Percentiles rank a stretch among this genome's conserved stretches.
These are phyloP conservation scores for Daktulosphaira vitifoliae DNA, from an alignment of 1,140 invertebrate genomes.

Conservation along the genomic window DNA sequence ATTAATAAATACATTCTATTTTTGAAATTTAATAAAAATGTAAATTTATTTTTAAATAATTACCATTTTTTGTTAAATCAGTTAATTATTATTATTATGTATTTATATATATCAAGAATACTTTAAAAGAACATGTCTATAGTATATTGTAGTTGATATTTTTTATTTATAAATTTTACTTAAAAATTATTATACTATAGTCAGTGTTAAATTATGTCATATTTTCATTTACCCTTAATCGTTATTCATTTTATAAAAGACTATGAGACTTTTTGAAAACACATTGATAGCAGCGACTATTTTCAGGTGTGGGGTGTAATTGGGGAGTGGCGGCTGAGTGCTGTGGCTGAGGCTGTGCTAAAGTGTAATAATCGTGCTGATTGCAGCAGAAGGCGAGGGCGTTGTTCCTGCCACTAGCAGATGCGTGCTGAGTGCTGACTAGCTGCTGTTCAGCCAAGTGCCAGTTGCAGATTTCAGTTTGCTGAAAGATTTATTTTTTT, in stretches of 20 bases:
- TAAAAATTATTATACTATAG: background rate
- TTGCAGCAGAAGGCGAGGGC: slow-evolving; percentile 31
- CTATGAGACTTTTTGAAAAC: slow-evolving; percentile 22
- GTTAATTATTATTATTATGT: slow-evolving; percentile 5
- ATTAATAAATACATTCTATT: background rate
- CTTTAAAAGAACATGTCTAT: too few species aligned
- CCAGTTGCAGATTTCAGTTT: slow-evolving; percentile 34
- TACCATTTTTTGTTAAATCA: background rate
- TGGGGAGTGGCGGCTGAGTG: slow-evolving; percentile 29
- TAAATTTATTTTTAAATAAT: background rate
- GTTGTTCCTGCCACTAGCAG: slow-evolving; percentile 32
- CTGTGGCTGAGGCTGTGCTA: slow-evolving; percentile 31
- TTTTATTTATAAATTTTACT: background rate
- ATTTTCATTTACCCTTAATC: too few species aligned
- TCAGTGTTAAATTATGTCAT: background rate
- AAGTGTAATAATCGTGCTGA: slow-evolving; percentile 31
- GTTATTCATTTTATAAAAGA: background rate
- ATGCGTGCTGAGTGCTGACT: slow-evolving; percentile 29
- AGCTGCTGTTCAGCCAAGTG: slow-evolving; percentile 32
- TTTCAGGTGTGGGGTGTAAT: slow-evolving; percentile 33
- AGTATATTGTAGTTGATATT: too few species aligned
- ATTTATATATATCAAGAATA: too few species aligned
- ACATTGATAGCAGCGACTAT: slow-evolving; percentile 30
- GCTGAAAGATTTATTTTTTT: slow-evolving; percentile 7
- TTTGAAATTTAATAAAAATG: background rate